Base-by-base conservation (phyloP, 2,888 invertebrate genomes). In the Watsonalla binaria region DNA sequence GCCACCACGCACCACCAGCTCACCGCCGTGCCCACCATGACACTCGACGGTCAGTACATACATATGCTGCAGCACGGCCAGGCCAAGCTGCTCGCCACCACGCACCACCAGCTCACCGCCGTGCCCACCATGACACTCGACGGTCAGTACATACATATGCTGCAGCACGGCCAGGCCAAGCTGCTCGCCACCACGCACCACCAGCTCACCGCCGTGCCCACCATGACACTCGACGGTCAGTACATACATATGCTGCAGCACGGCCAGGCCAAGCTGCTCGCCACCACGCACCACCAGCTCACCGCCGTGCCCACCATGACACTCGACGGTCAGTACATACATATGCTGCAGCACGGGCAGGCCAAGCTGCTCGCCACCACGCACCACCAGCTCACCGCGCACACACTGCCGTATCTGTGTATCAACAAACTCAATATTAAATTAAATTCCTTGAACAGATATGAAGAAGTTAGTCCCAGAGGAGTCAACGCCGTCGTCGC, bases 381-480 rank as follows among this genome's bases (percentile, higher is more conserved):
- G n/a, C 56, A 57, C 5, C 84, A 85, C 51, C 85, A 84, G 66
- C 76, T 85, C 63, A 74, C 78, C 37, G 75, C n/a, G n/a, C n/a
- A n/a, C n/a, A n/a, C n/a, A n/a, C n/a, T n/a, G n/a, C n/a, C n/a
- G n/a, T n/a, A n/a, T n/a, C n/a, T n/a, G 24, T 24, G 24, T 24
- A 24, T 4, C 24, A 24, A 24, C 24, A 24, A 24, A 24, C 24
- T 24, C 24, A 24, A 24, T 24, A 24, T 24, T 1, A 2, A 24
- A 24, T 24, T 24, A 24, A 9, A 14, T 15, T n/a, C 33, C 2
- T n/a, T n/a, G 42, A n/a, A 4, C 89, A 72, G 93, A 94, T 61
- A 83, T 94, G 72, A 90, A 87, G 72, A 92, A 92, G 69, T 84
- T 92, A 6, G 62, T 92, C 0, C 83, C 76, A 0, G 58, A 59